Evolutionary conservation across 2,113 vertebrate genomes (phyloP).

Genomic region (Melospiza melodia): DNA sequence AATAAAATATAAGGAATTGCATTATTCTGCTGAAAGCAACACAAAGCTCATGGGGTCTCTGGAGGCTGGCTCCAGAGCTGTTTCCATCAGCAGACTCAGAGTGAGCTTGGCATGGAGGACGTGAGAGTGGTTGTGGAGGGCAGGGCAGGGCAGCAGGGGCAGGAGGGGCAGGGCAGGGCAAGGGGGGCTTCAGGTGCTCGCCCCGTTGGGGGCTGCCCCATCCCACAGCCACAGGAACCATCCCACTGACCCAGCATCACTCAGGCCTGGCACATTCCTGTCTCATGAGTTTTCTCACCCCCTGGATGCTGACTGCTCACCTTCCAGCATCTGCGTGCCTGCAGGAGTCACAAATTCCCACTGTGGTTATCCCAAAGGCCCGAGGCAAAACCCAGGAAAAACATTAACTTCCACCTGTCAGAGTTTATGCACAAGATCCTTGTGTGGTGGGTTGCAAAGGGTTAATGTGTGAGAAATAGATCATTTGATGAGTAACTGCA

Average conservation of each 20-base stretch:
- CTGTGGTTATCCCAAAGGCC: not conserved
- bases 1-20: slow-evolving; percentile 75
- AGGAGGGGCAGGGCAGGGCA: not conserved
- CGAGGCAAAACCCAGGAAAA: accelerated
- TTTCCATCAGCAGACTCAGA: slow-evolving; percentile 34
- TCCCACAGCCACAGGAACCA: not conserved
- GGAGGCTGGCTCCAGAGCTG: slow-evolving; percentile 23
- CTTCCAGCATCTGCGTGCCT: accelerated
- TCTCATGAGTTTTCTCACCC: not conserved
- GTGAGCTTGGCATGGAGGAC: not conserved
- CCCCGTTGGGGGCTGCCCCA: accelerated
- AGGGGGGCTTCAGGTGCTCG: accelerated
- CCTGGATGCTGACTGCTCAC: not conserved
- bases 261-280: accelerated
- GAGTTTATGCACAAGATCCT: accelerated
- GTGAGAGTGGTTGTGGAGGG: accelerated
- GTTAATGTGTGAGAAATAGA: not conserved
- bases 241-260: not conserved
- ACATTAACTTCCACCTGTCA: not conserved
- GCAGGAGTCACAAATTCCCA: not conserved
- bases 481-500: not conserved
- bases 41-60: not conserved
- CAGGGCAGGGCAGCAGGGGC: not conserved
- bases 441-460: not conserved
- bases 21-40: slow-evolving; percentile 62